Percentiles rank a stretch among this genome's conserved stretches.
Evolutionary conservation across 2,888 invertebrate species (phyloP).

Genomic region (Lottia gigantea): DNA sequence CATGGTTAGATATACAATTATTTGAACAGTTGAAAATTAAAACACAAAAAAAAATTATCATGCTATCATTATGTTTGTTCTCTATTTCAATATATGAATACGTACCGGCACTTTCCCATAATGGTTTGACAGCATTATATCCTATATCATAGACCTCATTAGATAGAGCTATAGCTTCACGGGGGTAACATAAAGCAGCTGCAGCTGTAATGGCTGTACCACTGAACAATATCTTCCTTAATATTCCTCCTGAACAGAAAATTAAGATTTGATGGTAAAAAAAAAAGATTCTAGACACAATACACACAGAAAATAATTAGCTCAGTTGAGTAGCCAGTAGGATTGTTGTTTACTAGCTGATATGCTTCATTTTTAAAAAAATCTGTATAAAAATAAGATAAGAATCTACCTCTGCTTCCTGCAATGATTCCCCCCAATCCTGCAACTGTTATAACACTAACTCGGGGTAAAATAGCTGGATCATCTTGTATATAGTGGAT

Average conservation of each 20-base stretch:
- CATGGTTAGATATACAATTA: no score
- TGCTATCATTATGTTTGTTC: no score
- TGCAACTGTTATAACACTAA: conserved; percentile 55
- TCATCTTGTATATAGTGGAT: conserved; percentile 52
- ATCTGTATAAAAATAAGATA: no score
- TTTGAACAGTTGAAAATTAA: no score
- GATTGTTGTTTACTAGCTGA: no score
- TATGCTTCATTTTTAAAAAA: no score
- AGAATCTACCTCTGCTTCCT: conserved; percentile 51
- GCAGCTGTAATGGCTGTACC: conserved; percentile 44
- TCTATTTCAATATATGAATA: no score
- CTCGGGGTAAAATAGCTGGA: conserved; percentile 50
- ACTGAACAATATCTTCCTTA: conserved; percentile 48
- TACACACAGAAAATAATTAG: no score
- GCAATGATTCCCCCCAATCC: conserved; percentile 57
- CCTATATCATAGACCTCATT: conserved; percentile 34
- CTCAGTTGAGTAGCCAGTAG: no score
- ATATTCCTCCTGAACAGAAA: conserved; percentile 50
- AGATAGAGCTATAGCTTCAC: conserved; percentile 49
- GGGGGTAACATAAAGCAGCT: conserved; percentile 57
- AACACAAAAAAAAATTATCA: no score
- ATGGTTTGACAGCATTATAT: conserved; percentile 13
- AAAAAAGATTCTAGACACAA: no score
- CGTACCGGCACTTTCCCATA: conserved; percentile 23
- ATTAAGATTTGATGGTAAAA: no score